Evolutionary conservation across 2,888 invertebrate species (phyloP).

Genomic region (Branchipolynoe longqiensis): DNA sequence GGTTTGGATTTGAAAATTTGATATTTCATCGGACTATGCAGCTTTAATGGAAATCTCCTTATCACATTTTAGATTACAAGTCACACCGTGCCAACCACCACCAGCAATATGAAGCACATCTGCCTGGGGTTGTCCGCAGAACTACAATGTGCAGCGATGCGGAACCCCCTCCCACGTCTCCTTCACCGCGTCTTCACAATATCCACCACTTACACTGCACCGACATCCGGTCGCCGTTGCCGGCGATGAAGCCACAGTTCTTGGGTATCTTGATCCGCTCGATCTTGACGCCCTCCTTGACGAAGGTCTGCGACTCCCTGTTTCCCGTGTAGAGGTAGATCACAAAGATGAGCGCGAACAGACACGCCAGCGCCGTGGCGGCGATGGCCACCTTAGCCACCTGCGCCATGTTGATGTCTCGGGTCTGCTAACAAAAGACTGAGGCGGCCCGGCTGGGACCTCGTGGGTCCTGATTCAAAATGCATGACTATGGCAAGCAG

Average conservation of each 20-base stretch:
- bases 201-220: constrained; percentile 22
- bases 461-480: no score
- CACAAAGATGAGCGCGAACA: not conserved
- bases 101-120: no score
- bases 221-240: not conserved
- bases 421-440: no score
- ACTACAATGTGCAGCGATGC: not conserved
- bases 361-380: not conserved
- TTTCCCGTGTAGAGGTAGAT: constrained; percentile 8
- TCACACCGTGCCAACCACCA: no score
- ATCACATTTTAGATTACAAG: no score
- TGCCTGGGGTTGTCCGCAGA: not conserved
- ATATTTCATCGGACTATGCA: no score
- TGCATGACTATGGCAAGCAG: no score
- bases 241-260: constrained; percentile 32
- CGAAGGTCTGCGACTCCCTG: not conserved
- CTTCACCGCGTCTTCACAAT: not conserved
- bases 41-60: no score
- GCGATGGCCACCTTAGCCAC: constrained; percentile 5
- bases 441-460: no score
- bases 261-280: constrained; percentile 34
- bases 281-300: constrained; percentile 7
- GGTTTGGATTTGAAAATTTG: no score
- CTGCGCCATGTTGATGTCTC: no score
- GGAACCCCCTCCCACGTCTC: not conserved